A percentile compares a stretch with the other conserved stretches of the same genome.
phyloP scores from a whole-genome alignment of 2,797 vertebrate genomes.

The Melanotaenia maccullochi region DNA sequence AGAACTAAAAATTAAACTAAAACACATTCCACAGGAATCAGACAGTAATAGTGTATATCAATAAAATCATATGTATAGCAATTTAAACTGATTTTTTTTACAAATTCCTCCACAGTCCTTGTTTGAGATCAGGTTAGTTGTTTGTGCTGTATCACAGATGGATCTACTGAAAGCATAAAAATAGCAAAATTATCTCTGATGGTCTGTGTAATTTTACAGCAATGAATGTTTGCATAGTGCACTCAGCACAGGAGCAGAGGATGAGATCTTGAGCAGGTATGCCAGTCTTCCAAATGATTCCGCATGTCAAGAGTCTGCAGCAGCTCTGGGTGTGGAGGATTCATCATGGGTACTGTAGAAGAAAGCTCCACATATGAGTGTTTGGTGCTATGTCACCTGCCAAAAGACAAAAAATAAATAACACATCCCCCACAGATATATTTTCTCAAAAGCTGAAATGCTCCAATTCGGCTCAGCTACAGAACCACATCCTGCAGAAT shows the following conservation, averaged over 20 bases:
- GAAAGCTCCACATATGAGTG: constrained; percentile 25
- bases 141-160: constrained; percentile 54
- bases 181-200: constrained; percentile 30
- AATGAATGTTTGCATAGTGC: constrained; percentile 51
- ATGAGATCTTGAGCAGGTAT: constrained; percentile 59
- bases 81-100: constrained; percentile 24
- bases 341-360: constrained; percentile 28
- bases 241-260: constrained; percentile 52
- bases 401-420: constrained; percentile 28
- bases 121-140: constrained; percentile 40
- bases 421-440: background rate
- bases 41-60: constrained; percentile 36
- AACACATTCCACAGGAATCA: constrained; percentile 73
- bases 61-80: constrained; percentile 35
- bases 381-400: constrained; percentile 77
- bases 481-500: constrained; percentile 42
- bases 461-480: background rate
- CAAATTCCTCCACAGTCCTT: constrained; percentile 17
- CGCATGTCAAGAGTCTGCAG: constrained; percentile 59
- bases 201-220: constrained; percentile 51
- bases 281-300: constrained; percentile 60
- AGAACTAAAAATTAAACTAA: constrained; percentile 27
- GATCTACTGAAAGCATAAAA: constrained; percentile 36
- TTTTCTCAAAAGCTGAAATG: background rate
- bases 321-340: constrained; percentile 48